Evolutionary conservation across 1,140 invertebrate genomes (phyloP).

Genomic region (Platorchestia sp.): DNA sequence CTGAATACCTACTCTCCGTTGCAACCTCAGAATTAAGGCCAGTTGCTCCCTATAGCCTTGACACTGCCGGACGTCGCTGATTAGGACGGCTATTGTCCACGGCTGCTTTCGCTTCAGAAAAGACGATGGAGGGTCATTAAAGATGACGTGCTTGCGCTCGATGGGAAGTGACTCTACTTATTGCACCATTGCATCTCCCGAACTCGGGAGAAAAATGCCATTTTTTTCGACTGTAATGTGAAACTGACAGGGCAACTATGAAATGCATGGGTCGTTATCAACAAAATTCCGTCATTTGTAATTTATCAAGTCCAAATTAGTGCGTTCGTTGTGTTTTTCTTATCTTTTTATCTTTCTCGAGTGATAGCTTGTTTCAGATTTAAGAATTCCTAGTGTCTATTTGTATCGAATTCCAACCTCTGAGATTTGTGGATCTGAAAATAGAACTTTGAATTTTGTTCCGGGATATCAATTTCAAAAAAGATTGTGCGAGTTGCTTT

Average conservation of each 20-base stretch:
- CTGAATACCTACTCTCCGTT: not conserved
- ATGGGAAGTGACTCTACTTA: not conserved
- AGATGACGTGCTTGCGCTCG: not conserved
- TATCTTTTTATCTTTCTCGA: not conserved
- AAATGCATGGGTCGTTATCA: not conserved
- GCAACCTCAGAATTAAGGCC: not conserved
- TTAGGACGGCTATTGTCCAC: constrained; percentile 3
- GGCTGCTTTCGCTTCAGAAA: not conserved
- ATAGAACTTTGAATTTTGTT: too few species aligned
- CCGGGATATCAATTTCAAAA: too few species aligned
- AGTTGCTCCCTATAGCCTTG: not conserved
- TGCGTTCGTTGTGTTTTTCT: not conserved
- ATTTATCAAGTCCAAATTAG: not conserved
- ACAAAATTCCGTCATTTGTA: not conserved
- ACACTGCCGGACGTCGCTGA: not conserved
- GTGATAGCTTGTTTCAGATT: too few species aligned
- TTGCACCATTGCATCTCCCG: not conserved
- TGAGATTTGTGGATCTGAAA: too few species aligned
- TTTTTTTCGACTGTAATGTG: too few species aligned
- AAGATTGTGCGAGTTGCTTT: too few species aligned
- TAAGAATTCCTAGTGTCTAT: too few species aligned
- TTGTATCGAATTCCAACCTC: too few species aligned
- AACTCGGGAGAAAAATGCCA: not conserved
- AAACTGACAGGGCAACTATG: too few species aligned
- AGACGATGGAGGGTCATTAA: not conserved